Evolutionary conservation across 2,888 invertebrate genomes (phyloP).

Genomic region (Ernsta delagoae): DNA sequence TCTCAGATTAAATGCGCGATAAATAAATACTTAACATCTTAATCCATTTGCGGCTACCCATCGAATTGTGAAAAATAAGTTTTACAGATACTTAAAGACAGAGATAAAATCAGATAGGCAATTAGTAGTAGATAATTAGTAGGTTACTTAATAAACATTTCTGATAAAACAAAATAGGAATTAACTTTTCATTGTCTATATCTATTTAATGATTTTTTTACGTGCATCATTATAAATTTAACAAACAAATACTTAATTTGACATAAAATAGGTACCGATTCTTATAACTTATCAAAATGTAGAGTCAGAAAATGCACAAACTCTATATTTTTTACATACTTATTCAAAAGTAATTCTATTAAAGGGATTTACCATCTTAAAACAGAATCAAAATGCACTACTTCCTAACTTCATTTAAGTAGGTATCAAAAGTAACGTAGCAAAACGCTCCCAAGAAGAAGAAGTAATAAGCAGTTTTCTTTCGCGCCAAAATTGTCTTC

Average conservation of each 20-base stretch:
- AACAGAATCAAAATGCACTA: slow-evolving; percentile 31
- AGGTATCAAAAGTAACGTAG: slow-evolving; percentile 46
- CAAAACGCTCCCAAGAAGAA: slow-evolving; percentile 71
- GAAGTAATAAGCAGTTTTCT: slow-evolving; percentile 85
- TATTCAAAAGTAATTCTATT: neutral
- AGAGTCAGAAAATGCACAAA: no score
- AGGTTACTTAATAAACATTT: no score
- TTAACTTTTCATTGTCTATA: no score
- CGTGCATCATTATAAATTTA: no score
- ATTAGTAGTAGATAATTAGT: no score
- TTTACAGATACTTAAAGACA: no score
- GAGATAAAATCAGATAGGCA: no score
- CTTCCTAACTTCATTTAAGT: slow-evolving; percentile 44
- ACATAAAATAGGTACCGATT: no score
- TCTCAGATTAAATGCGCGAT: slow-evolving; percentile 73
- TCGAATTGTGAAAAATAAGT: slow-evolving; percentile 21
- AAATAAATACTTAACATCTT: slow-evolving; percentile 80
- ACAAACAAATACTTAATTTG: no score
- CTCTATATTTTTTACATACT: neutral
- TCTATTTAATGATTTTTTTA: no score
- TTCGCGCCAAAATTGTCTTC: slow-evolving; percentile 84
- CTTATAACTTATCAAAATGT: no score
- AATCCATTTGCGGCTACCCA: slow-evolving; percentile 73
- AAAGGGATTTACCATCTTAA: neutral
- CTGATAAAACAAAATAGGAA: no score